Conservation (phyloP, 2,797 vertebrate species). For the Rhinogobio ventralis region DNA sequence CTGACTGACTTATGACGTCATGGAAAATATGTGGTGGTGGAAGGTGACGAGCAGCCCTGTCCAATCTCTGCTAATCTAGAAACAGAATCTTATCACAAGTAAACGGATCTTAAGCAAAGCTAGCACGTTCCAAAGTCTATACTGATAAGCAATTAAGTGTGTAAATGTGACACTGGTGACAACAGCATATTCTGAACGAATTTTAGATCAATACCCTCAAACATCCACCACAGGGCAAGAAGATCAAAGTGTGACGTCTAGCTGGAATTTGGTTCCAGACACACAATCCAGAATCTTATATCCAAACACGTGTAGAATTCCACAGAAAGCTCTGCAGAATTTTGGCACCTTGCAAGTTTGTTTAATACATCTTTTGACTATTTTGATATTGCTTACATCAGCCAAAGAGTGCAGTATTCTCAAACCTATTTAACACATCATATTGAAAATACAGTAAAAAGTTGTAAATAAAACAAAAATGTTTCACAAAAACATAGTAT, state of each 20-base stretch:
- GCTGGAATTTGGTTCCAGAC: not conserved
- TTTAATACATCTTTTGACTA: not conserved
- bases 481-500: not conserved
- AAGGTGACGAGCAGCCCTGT: not conserved
- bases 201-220: constrained; percentile 51
- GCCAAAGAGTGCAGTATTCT: not conserved
- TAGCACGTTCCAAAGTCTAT: constrained; percentile 73
- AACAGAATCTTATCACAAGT: constrained; percentile 73
- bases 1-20: constrained; percentile 66
- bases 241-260: not conserved
- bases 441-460: not conserved
- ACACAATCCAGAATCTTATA: constrained; percentile 4
- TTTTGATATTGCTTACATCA: not conserved
- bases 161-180: constrained; percentile 72
- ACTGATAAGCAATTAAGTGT: constrained; percentile 71
- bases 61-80: constrained; percentile 43
- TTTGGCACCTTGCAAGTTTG: not conserved
- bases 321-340: not conserved
- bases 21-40: constrained; percentile 70
- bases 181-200: constrained; percentile 64
- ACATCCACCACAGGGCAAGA: not conserved
- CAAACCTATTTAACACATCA: not conserved
- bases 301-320: not conserved
- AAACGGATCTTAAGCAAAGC: constrained; percentile 74
- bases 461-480: not conserved